These are phyloP conservation scores for Aradophagus sp. DNA, from an alignment of 1,140 invertebrate species.

Conservation along the genomic window DNA sequence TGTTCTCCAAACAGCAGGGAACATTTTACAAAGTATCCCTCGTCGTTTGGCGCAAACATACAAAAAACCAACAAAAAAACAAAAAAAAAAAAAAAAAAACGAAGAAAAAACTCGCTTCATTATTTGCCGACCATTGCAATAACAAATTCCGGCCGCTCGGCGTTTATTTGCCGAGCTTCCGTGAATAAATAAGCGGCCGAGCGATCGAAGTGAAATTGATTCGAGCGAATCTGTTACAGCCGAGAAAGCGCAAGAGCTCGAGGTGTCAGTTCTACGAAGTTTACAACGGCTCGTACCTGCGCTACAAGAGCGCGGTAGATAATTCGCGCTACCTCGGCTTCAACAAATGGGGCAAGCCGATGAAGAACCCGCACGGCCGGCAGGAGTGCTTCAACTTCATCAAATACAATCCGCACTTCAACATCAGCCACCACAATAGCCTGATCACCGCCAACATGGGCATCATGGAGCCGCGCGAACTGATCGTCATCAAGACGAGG, in stretches of 20 bases:
- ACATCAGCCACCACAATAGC: constrained; percentile 75
- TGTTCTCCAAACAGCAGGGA: too few species aligned
- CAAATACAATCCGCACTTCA: constrained; percentile 74
- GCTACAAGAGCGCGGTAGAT: constrained; percentile 73
- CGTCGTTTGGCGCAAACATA: too few species aligned
- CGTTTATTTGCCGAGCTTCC: too few species aligned
- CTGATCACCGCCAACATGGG: constrained; percentile 68
- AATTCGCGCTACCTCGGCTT: constrained; percentile 73
- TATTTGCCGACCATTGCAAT: too few species aligned
- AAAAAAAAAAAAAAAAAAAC: too few species aligned
- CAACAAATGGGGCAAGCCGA: constrained; percentile 73
- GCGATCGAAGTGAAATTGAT: not conserved
- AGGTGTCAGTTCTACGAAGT: constrained; percentile 77
- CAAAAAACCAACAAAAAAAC: too few species aligned
- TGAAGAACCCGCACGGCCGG: constrained; percentile 68
- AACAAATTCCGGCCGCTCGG: too few species aligned
- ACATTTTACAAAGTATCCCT: too few species aligned
- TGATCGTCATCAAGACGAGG: constrained; percentile 54
- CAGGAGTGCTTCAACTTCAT: constrained; percentile 76
- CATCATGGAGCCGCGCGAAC: constrained; percentile 60
- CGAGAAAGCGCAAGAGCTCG: constrained; percentile 69
- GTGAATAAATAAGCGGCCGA: too few species aligned
- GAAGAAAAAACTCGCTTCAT: too few species aligned
- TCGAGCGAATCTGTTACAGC: constrained; percentile 59
- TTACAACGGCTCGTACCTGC: constrained; percentile 73